Conservation (phyloP, 2,888 invertebrate genomes). For the Boloria selene region DNA sequence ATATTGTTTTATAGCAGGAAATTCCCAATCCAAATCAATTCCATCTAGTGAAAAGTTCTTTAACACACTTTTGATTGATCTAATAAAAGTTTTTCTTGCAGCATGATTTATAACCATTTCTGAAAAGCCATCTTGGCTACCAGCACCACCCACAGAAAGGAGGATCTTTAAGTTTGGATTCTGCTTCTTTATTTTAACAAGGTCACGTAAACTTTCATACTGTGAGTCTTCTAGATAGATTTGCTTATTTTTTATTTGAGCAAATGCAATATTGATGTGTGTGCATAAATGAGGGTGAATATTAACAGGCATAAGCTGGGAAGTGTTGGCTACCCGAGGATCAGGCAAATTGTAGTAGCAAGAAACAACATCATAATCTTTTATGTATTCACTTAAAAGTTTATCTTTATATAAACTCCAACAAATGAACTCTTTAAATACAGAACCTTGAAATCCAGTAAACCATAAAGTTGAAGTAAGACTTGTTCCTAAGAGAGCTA, state of each 20-base stretch:
- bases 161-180: slow-evolving; percentile 89
- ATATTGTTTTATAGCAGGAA: slow-evolving; percentile 84
- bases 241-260: slow-evolving; percentile 83
- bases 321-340: slow-evolving; percentile 23
- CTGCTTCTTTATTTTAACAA: slow-evolving; percentile 79
- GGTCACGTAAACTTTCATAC: slow-evolving; percentile 58
- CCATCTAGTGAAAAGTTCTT: slow-evolving; percentile 84
- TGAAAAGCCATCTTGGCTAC: slow-evolving; percentile 84
- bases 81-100: slow-evolving; percentile 85
- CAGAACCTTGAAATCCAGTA: not conserved
- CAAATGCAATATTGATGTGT: slow-evolving; percentile 91
- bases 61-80: slow-evolving; percentile 78
- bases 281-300: slow-evolving; percentile 90
- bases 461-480: not conserved
- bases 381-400: not conserved
- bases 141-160: slow-evolving; percentile 87
- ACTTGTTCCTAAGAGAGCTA: not conserved
- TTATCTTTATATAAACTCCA: slow-evolving; percentile 17
- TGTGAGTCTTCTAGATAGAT: slow-evolving; percentile 78
- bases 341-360: slow-evolving; percentile 87
- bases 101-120: slow-evolving; percentile 88
- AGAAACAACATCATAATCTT: slow-evolving; percentile 60
- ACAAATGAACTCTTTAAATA: slow-evolving; percentile 13
- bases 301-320: slow-evolving; percentile 75
- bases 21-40: slow-evolving; percentile 93